These are phyloP conservation scores for Drosophila anceps DNA, from an alignment of 2,888 invertebrate species.

Conservation along the genomic window DNA sequence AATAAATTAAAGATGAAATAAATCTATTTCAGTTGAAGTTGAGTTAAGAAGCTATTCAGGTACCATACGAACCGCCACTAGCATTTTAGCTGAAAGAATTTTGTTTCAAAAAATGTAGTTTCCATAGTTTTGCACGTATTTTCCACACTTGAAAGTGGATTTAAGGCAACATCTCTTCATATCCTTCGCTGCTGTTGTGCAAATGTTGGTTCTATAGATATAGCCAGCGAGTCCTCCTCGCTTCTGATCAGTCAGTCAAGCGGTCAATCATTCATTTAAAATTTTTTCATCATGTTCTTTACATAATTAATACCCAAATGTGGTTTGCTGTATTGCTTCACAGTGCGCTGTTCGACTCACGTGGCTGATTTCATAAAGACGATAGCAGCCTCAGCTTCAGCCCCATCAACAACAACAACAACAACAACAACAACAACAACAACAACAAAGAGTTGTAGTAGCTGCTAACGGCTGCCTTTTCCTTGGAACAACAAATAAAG, in stretches of 20 bases:
- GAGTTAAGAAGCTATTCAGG: too few species aligned
- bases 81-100: too few species aligned
- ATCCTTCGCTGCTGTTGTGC: not conserved
- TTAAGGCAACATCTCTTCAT: not conserved
- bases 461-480: constrained; percentile 33
- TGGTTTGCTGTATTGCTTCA: constrained; percentile 18
- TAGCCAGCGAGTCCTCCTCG: not conserved
- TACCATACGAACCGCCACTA: too few species aligned
- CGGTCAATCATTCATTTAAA: not conserved
- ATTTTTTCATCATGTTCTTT: not conserved
- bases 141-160: not conserved
- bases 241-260: not conserved
- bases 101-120: too few species aligned
- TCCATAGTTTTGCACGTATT: too few species aligned
- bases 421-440: constrained; percentile 26
- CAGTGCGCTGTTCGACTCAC: constrained; percentile 43
- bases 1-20: too few species aligned
- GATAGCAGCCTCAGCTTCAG: constrained; percentile 35
- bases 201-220: not conserved
- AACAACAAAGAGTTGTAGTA: constrained; percentile 13
- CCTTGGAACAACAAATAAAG: constrained; percentile 48
- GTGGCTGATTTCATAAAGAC: constrained; percentile 53
- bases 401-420: constrained; percentile 18
- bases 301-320: not conserved
- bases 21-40: too few species aligned